Conservation (phyloP, 2,113 vertebrate genomes). For the Oreochromis aureus region DNA sequence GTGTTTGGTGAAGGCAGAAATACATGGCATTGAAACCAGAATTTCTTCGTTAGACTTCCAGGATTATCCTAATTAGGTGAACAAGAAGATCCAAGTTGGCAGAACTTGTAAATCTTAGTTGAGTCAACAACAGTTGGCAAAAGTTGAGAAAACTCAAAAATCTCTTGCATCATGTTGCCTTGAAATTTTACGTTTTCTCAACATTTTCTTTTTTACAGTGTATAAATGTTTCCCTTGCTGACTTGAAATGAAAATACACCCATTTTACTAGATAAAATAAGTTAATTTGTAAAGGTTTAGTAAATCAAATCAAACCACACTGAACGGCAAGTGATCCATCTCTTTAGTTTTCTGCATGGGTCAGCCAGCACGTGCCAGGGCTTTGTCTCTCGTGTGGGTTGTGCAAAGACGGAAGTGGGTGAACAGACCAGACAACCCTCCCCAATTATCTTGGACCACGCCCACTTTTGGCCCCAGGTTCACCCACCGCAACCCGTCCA, state of each 20-base stretch:
- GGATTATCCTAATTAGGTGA: too few species aligned
- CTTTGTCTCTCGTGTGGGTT: neutral
- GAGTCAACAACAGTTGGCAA: too few species aligned
- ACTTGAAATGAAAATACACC: neutral
- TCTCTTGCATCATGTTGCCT: too few species aligned
- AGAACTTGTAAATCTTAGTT: too few species aligned
- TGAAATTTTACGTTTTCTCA: too few species aligned
- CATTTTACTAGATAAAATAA: neutral
- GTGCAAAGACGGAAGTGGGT: neutral
- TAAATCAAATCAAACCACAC: neutral
- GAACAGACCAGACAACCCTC: conserved; percentile 1
- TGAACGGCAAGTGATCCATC: neutral
- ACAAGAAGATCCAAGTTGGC: too few species aligned
- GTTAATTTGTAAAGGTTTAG: neutral
- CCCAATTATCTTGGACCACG: conserved; percentile 7
- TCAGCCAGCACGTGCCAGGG: neutral
- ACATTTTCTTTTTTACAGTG: too few species aligned
- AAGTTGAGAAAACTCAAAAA: too few species aligned
- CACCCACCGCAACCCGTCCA: neutral
- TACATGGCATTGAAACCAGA: too few species aligned
- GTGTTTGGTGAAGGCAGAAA: too few species aligned
- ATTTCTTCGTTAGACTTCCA: too few species aligned
- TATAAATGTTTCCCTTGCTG: neutral
- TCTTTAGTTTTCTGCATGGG: neutral
- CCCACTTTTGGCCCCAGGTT: conserved; percentile 7